Conservation (phyloP, 2,888 invertebrate species). For the Cyrtodaria siliqua region DNA sequence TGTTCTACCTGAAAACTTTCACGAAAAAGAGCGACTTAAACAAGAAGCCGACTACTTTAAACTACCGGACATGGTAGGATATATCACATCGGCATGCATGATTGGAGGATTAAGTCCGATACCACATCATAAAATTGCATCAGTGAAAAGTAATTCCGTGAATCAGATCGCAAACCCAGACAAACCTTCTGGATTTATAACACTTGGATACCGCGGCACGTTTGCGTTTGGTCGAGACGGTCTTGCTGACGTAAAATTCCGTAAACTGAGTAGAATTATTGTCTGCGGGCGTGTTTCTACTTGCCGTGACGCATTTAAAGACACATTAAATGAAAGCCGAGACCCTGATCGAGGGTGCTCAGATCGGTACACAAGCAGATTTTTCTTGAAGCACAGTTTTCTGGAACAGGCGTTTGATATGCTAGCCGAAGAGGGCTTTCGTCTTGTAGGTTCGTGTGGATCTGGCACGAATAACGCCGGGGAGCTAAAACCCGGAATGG, state of each 20-base stretch:
- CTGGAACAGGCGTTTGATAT: conserved; percentile 90
- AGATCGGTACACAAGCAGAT: conserved; percentile 98
- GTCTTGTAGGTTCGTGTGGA: conserved; percentile 81
- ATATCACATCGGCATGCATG: conserved; percentile 47
- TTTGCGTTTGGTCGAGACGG: conserved; percentile 99
- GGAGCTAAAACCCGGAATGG: conserved; percentile 96
- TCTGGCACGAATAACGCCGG: conserved; percentile 87
- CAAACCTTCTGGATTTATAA: conserved; percentile 89
- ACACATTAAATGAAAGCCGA: conserved; percentile 98
- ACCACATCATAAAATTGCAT: conserved; percentile 50
- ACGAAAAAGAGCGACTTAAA: conserved; percentile 88
- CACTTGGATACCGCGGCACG: conserved; percentile 98
- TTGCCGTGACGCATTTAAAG: conserved; percentile 98
- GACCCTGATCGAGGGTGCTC: conserved; percentile 97
- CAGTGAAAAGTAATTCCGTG: conserved; percentile 60
- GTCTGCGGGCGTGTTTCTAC: conserved; percentile 97
- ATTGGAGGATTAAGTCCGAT: conserved; percentile 63
- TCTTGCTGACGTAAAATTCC: conserved; percentile 98
- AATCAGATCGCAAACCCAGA: conserved; percentile 61
- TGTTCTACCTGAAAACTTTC: conserved; percentile 97
- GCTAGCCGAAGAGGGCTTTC: conserved; percentile 87
- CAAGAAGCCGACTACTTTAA: conserved; percentile 89
- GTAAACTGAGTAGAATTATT: conserved; percentile 97
- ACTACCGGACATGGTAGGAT: conserved; percentile 90
- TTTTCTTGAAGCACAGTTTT: conserved; percentile 99